A percentile compares a stretch with the other conserved stretches of the same genome.
Evolutionary conservation across 2,113 vertebrate genomes (phyloP).

Genomic region (Gymnobelideus leadbeateri): DNA sequence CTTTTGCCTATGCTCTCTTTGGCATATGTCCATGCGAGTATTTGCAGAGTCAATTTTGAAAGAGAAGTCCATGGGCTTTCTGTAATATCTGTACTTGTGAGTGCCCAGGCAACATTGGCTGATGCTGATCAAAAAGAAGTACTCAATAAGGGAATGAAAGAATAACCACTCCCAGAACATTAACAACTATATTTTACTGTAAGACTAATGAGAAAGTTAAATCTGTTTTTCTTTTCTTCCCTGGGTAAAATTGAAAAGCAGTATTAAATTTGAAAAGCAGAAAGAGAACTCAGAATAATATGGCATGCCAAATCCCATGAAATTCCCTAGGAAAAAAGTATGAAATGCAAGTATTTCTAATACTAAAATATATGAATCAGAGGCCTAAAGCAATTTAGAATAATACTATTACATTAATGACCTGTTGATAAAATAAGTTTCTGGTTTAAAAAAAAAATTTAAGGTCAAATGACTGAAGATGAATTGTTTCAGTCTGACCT

Average conservation of each 20-base stretch:
- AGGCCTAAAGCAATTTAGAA: constrained; percentile 37
- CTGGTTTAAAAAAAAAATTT: background rate
- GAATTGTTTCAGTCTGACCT: background rate
- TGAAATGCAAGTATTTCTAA: background rate
- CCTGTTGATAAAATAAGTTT: background rate
- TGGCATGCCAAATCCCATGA: constrained; percentile 12
- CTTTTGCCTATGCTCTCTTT: background rate
- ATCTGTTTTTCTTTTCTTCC: constrained; percentile 10
- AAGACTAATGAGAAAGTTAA: background rate
- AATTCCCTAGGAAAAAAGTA: constrained; percentile 32
- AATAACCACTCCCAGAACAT: background rate
- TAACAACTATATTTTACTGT: background rate
- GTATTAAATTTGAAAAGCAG: constrained; percentile 20
- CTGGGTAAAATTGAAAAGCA: constrained; percentile 6
- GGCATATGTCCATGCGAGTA: constrained; percentile 20
- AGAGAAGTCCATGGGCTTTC: background rate
- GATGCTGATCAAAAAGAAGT: background rate
- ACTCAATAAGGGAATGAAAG: background rate
- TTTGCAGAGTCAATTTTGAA: background rate
- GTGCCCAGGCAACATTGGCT: background rate
- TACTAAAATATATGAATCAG: constrained; percentile 40
- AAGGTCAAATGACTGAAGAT: background rate
- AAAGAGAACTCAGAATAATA: constrained; percentile 19
- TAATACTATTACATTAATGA: background rate
- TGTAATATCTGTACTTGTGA: background rate